Conservation (phyloP, 2,113 vertebrate genomes). For the Antennarius striatus region DNA sequence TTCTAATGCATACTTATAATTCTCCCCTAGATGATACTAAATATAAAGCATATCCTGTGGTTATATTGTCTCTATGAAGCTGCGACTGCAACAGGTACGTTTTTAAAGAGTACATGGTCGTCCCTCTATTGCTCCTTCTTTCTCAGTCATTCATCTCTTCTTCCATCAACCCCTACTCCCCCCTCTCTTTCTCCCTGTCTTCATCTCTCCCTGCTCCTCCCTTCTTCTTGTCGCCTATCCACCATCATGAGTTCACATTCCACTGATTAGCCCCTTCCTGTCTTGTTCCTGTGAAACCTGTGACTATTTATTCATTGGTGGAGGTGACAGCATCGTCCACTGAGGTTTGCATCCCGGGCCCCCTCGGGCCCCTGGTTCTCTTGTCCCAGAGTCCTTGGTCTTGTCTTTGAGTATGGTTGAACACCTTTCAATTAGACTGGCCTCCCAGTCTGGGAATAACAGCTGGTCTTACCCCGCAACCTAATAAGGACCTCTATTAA, state of each 20-base stretch:
- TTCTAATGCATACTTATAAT: slow-evolving; percentile 11
- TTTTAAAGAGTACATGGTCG: neutral
- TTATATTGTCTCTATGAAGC: slow-evolving; percentile 83
- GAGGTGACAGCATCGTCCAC: slow-evolving; percentile 14
- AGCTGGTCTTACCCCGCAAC: slow-evolving; percentile 73
- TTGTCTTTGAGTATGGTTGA: slow-evolving; percentile 35
- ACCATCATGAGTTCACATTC: neutral
- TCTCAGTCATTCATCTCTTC: neutral
- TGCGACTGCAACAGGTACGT: slow-evolving; percentile 74
- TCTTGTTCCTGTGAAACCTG: slow-evolving; percentile 13
- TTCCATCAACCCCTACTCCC: neutral
- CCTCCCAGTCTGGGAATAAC: slow-evolving; percentile 67
- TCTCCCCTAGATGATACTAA: slow-evolving; percentile 85
- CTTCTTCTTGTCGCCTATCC: neutral
- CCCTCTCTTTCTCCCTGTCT: neutral
- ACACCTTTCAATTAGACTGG: slow-evolving; percentile 78
- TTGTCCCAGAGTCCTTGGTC: slow-evolving; percentile 14
- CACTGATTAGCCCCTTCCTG: neutral
- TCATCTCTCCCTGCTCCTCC: too few species aligned
- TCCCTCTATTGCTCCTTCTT: neutral
- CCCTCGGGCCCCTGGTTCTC: slow-evolving; percentile 1
- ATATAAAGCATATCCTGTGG: slow-evolving; percentile 90
- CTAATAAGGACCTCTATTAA: slow-evolving; percentile 64
- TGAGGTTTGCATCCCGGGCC: neutral
- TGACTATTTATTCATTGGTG: slow-evolving; percentile 9